phyloP scores from a whole-genome alignment of 2,888 invertebrate genomes.

The Pachycephus smyrnensis region DNA sequence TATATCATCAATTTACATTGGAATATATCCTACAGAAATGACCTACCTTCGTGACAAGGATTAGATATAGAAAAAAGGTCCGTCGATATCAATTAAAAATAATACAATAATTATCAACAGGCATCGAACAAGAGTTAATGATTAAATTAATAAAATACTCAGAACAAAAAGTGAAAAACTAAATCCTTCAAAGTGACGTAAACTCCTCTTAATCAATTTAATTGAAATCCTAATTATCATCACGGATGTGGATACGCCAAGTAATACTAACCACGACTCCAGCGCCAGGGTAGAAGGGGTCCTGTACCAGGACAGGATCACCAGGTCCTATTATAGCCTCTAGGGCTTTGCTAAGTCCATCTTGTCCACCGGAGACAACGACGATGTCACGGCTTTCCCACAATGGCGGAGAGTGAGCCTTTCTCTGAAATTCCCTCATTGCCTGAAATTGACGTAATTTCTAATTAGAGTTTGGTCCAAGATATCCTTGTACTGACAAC shows the following conservation, averaged over 20 bases:
- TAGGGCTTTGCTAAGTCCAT: constrained; percentile 80
- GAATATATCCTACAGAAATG: too few species aligned
- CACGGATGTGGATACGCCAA: too few species aligned
- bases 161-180: not conserved
- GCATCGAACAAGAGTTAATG: too few species aligned
- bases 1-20: not conserved
- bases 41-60: too few species aligned
- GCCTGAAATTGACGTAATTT: constrained; percentile 53
- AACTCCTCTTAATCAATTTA: too few species aligned
- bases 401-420: constrained; percentile 76
- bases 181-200: not conserved
- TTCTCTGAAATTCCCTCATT: constrained; percentile 74
- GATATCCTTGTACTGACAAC: not conserved
- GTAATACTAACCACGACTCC: constrained; percentile 73
- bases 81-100: too few species aligned
- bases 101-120: too few species aligned
- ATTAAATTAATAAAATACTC: too few species aligned
- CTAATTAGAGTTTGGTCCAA: not conserved
- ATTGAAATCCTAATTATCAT: too few species aligned
- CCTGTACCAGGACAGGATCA: constrained; percentile 78
- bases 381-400: constrained; percentile 74
- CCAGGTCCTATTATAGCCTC: constrained; percentile 79
- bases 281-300: constrained; percentile 79
- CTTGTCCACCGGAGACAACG: constrained; percentile 82
- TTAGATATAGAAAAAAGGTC: too few species aligned